Conservation (phyloP, 2,113 vertebrate species). For the Chionis minor region DNA sequence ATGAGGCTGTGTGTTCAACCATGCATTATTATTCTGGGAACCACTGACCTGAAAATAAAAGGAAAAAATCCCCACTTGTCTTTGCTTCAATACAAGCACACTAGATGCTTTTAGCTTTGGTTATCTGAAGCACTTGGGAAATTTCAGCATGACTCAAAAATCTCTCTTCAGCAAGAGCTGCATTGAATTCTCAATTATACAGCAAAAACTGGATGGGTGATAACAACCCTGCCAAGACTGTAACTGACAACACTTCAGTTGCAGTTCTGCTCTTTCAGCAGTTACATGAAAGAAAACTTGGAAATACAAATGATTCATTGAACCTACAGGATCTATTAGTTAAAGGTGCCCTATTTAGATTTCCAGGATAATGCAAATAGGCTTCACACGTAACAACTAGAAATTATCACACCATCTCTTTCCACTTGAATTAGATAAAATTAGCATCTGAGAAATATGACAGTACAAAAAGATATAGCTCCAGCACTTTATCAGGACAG, state of each 20-base stretch:
- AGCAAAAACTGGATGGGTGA: background rate
- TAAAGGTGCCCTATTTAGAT: background rate
- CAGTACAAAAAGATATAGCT: background rate
- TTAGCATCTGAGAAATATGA: background rate
- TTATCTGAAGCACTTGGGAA: background rate
- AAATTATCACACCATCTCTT: background rate
- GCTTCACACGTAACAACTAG: background rate
- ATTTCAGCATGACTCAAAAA: background rate
- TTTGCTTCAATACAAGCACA: background rate
- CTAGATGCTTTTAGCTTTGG: background rate
- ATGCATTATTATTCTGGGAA: background rate
- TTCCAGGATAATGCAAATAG: background rate
- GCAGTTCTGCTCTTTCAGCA: background rate
- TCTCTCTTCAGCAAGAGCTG: background rate
- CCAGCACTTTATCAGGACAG: background rate
- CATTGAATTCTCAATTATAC: background rate
- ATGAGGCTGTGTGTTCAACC: background rate
- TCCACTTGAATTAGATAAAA: background rate
- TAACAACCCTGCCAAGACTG: background rate
- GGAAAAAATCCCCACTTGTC: background rate
- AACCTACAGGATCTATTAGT: background rate
- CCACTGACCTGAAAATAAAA: background rate
- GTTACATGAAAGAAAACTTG: background rate
- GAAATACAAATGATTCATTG: background rate
- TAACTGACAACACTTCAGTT: background rate